Base-by-base conservation (phyloP, 1,140 invertebrate species). In the Grapholita molesta region DNA sequence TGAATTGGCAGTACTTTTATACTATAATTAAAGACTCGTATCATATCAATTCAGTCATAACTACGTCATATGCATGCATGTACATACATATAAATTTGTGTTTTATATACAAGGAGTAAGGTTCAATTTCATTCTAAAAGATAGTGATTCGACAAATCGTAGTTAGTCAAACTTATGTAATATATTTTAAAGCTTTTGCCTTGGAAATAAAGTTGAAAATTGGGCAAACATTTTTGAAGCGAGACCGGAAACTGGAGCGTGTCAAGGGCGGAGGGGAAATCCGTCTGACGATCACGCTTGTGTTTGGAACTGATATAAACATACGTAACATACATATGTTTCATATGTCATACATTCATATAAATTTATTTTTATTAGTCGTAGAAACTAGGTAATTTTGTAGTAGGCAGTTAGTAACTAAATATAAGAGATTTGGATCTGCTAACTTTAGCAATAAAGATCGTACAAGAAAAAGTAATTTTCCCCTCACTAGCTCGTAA, bases 291-390 rank as follows among this genome's bases (percentile, higher is more conserved):
- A 21, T 21, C 18, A 21, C 42, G 42, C 42, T 48, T 35, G 11
- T 21, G 3, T 21, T 21, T 48, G 6, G 42, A 48, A 48, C 15
- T 21, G n/a, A n/a, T n/a, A 18, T 18, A 48, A 48, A 21, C 38
- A 15, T 12, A 21, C 9, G 42, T n/a, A n/a, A n/a, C n/a, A n/a
- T n/a, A n/a, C n/a, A n/a, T n/a, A n/a, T 21, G 6, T 1, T 48
- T n/a, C 15, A 30, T 52, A 5, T 9, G 48, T 61, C 30, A 69
- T 89, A 92, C 53, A 35, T 89, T 92, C 53, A 35, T 74, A 76
- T 35, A 9, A 9, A 32, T 7, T 32, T 9, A 2, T 35, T 11
- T 4, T 38, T 38, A 9, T 33, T 33, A n/a, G n/a, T 35, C 12
- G 0, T 35, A 35, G 12, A 12, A 9, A 12, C 11, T 2, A 3